Evolutionary conservation across 30 jellyfish, hydroid and myxozoan species (phyloP), one percentile per base, ranked within the genome.

Genomic region (Catostylus mosaicus): DNA sequence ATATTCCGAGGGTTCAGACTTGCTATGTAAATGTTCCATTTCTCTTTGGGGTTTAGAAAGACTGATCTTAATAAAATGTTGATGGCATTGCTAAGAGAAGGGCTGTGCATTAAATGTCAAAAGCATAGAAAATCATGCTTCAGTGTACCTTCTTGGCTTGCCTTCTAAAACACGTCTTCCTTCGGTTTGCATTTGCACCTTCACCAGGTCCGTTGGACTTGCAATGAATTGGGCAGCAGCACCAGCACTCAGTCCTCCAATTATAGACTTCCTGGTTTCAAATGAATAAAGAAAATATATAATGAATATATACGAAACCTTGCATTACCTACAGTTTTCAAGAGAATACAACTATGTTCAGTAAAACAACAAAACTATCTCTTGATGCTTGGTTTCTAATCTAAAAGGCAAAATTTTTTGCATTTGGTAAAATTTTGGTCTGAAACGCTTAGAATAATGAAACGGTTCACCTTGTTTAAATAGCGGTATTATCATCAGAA

Each of bases 181-280:
- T 87, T 92, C 98, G 78, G 92, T 92, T 67, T 92, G 98, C 98
- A 92, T 86, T 66, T 92, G 98, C 64, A 92, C 98, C 67, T 92
- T 92, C 37, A 92, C 97, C 22, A 92, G 85, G 81, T 92, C 98
- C 3, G 98, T 92, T 22, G 98, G 98, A 35, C 97, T 87, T 22
- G 98, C 98, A 35, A 92, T 83, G 48, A 92, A 92, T 96, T 92
- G 98, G 0, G 97, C 98, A 31, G 89, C 92, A 8, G 97, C 98
- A 38, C 98, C 98, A 26, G 96, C 91, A 8, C 97, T 45, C 48
- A 92, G 88, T 9, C 98, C 98, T 0, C 94, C 97, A 73, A 92
- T 75, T 0, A 85, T 45, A 12, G 98, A 92, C 66, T 92, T 92
- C 98, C 98, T 92, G 48, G 16, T 10, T 37, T 0, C 35, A 12